Evolutionary conservation across 2,888 invertebrate genomes (phyloP), one percentile per base, ranked within the genome.

Genomic region (Deilephila porcellus): DNA sequence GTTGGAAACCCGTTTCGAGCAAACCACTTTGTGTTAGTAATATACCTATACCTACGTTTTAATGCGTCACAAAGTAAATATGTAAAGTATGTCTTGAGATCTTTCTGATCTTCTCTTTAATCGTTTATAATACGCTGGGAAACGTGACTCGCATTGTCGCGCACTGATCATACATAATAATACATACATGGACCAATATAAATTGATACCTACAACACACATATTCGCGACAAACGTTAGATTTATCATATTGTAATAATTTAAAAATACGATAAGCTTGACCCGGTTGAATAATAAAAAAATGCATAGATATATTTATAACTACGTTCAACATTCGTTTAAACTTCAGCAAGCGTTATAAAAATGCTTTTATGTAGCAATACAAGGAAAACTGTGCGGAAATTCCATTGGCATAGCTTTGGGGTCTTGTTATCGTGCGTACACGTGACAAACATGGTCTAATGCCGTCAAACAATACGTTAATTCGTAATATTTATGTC

Each of bases 381-480:
- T 52, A 71, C 25, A 63, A 73, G 59, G 70, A 72, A 72, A 72
- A 72, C 59, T 56, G 53, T 52, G 37, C 79, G 81, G 81, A 79
- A 83, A 82, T 82, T 74, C 80, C 79, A 77, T 78, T 77, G 74
- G 37, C 77, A 74, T 73, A 71, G 75, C 63, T 77, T 74, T 75
- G 75, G 74, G 74, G 74, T 74, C 59, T 59, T 59, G 81, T 81
- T 84, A 83, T 83, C 82, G 76, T 75, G 56, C 83, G 81, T 82
- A 84, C 77, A 80, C 20, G 34, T 67, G 56, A 72, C 72, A 19
- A 53, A 64, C 32, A 34, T 34, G 79, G 73, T 74, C 79, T 72
- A 73, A 70, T 74, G 25, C 67, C 7, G 67, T 67, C 17, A 77
- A 34, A 29, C 74, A 60, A 74, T 73, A 72, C 56, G 60, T 62